Base-by-base conservation (phyloP, 2,113 vertebrate genomes). In the Thunnus thynnus region DNA sequence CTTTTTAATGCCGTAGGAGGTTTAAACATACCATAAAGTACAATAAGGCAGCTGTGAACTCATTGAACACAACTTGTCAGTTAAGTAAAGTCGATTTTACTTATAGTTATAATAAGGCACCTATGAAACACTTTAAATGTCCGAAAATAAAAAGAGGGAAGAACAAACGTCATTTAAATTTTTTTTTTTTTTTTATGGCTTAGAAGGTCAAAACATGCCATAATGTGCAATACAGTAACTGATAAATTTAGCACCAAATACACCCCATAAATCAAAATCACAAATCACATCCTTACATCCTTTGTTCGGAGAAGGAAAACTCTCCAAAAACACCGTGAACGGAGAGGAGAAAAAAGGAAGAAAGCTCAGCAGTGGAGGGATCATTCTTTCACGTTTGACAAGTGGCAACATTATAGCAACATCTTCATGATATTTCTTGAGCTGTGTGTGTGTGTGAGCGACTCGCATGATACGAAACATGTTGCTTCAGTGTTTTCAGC, bases 401-500 rank as follows among this genome's bases (percentile, higher is more conserved):
- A n/a, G 5, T 48, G 18, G 18, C 5, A 36, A 30, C 36, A 61
- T 14, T 17, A 61, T 0, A 27, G 46, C 17, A 55, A 44, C 27
- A 30, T 30, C 27, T 30, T 16, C 50, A 4, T 36, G 17, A 18
- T 13, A 16, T 17, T 36, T 78, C 17, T 56, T 48, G 12, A 17
- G 13, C 17, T 56, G 36, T 13, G 3, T 36, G 16, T 46, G 47
- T 58, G 52, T 27, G 50, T 3, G 52, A 27, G 55, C 2, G 36
- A 77, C 65, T 20, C 52, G 44, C 30, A 48, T 41, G 20, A 1
- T 51, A 46, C 13, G 3, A 48, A 63, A 73, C 69, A 57, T 62
- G 64, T 69, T 81, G 67, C 64, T 56, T 64, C 46, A 14, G 13
- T 36, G 48, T 47, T 30, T 68, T 41, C 14, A n/a, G 69, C 54